Base-by-base conservation (phyloP, 2,888 invertebrate genomes). In the Tetragnatha montana region DNA sequence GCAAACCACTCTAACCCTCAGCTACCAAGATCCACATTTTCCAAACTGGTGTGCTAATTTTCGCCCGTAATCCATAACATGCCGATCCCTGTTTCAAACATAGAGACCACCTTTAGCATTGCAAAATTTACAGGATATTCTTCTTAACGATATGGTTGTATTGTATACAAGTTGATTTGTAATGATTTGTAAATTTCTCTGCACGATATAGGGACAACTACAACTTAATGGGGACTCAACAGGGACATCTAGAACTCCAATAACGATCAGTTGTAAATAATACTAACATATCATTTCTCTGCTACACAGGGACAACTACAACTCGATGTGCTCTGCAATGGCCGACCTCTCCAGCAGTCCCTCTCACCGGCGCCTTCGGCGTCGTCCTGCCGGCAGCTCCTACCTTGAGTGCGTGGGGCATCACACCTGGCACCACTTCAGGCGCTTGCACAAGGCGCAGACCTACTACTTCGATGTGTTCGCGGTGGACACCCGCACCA, bases 401-500 rank as follows among this genome's bases (percentile, higher is more conserved):
- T 92, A 92, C 78, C 92, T 95, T 71, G 93, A 93, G 12, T 95
- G 95, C 92, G 94, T 95, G 0, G 94, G 94, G 21, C 92, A 93
- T 14, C 94, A 94, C 91, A 95, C 94, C 1, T 94, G 94, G 91
- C 94, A 94, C 92, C 94, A 94, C 12, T 93, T 95, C 87, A 93
- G 93, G 70, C 93, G 94, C 89, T 93, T 95, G 35, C 93, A 93
- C 86, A 93, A 94, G 50, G 94, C 94, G 21, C 93, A 92, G 91
- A 93, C 93, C 49, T 95, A 95, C 92, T 94, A 94, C 92, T 94
- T 95, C 85, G 94, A 95, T 92, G 93, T 95, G 21, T 95, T 95
- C 92, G 94, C 95, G 3, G 93, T 94, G 35, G 94, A 95, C 92
- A 93, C 92, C 75, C 93, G 93, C 73, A 94, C 95, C 7, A 94